Conservation (phyloP, 2,797 vertebrate species). For the Sarcoramphus papa region DNA sequence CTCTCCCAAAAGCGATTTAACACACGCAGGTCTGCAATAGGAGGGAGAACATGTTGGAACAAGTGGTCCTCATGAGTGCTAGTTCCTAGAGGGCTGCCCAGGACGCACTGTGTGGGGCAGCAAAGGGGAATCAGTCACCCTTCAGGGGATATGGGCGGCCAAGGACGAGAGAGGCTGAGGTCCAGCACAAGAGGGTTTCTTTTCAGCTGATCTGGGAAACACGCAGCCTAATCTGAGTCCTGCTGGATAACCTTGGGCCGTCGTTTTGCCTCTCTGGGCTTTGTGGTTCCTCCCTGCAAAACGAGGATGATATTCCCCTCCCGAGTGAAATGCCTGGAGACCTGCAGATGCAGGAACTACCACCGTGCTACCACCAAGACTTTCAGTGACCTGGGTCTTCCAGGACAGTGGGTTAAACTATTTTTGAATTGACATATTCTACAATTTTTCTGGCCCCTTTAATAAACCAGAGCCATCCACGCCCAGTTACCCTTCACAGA, state of each 20-base stretch:
- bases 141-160: neutral
- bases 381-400: neutral
- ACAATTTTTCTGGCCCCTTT: neutral
- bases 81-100: neutral
- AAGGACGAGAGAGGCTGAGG: neutral
- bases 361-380: neutral
- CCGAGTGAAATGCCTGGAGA: neutral
- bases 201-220: neutral
- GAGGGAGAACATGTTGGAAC: neutral
- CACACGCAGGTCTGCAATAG: accelerated
- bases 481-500: neutral
- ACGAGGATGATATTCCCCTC: neutral
- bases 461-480: neutral
- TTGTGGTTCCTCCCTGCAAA: neutral
- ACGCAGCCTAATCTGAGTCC: neutral
- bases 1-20: neutral
- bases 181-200: slow-evolving; percentile 17
- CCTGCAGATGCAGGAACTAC: neutral
- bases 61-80: accelerated
- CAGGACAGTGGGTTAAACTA: neutral
- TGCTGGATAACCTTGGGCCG: neutral
- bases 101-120: neutral
- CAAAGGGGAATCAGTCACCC: neutral
- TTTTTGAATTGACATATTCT: neutral
- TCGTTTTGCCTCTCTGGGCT: neutral